Evolutionary conservation across 2,888 invertebrate species (phyloP).

Genomic region (Thecocarcelia acutangulata): DNA sequence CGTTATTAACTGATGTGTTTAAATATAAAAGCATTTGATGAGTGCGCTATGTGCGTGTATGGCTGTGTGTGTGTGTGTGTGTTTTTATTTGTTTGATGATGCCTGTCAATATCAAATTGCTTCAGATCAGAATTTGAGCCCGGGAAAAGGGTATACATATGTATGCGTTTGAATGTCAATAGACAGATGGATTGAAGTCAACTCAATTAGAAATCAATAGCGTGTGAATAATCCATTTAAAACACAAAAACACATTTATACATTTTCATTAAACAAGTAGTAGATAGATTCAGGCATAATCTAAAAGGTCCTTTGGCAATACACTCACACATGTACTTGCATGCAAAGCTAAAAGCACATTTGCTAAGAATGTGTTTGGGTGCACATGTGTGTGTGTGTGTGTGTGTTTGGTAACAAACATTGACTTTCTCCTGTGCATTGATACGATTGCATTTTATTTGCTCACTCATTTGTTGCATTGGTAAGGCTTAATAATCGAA

Average conservation of each 20-base stretch:
- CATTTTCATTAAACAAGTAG: slow-evolving; percentile 32
- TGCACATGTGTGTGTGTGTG: background rate
- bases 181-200: slow-evolving; percentile 79
- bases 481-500: slow-evolving; percentile 43
- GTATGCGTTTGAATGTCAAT: slow-evolving; percentile 75
- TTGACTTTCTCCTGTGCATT: slow-evolving; percentile 69
- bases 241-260: slow-evolving; percentile 65
- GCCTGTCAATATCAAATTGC: slow-evolving; percentile 63
- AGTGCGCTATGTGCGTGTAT: slow-evolving; percentile 6
- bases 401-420: slow-evolving; percentile 20
- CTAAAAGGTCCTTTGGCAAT: slow-evolving; percentile 29
- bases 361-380: too few species aligned
- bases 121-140: background rate
- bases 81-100: slow-evolving; percentile 53
- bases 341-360: background rate
- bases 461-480: slow-evolving; percentile 72
- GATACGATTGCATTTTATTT: slow-evolving; percentile 77
- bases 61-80: slow-evolving; percentile 46
- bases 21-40: slow-evolving; percentile 18
- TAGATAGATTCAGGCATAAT: slow-evolving; percentile 28
- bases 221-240: slow-evolving; percentile 81
- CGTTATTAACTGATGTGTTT: slow-evolving; percentile 69
- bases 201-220: slow-evolving; percentile 82
- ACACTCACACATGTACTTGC: slow-evolving; percentile 1
- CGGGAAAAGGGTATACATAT: background rate